phyloP scores from a whole-genome alignment of 2,113 vertebrate species.

The Odontophorus gujanensis region DNA sequence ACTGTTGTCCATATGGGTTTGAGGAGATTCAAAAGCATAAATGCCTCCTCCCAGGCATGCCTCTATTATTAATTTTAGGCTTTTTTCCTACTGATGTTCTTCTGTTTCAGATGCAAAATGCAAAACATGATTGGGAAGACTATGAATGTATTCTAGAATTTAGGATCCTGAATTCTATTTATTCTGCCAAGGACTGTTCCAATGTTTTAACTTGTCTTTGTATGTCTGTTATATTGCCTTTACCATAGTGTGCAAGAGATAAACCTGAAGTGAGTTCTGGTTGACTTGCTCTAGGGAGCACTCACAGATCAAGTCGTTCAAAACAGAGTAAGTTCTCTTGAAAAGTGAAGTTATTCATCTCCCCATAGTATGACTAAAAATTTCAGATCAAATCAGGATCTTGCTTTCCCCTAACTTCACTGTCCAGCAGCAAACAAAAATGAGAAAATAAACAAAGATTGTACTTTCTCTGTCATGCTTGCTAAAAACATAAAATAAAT shows the following conservation, averaged over 20 bases:
- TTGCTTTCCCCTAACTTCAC: background rate
- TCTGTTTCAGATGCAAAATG: background rate
- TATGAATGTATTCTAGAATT: background rate
- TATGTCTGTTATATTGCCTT: background rate
- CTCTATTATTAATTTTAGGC: background rate
- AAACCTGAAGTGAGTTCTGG: background rate
- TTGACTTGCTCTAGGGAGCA: background rate
- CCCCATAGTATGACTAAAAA: background rate
- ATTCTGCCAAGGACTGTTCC: background rate
- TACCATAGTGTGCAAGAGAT: background rate
- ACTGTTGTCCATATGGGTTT: accelerated
- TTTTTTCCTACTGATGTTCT: background rate
- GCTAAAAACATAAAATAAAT: background rate
- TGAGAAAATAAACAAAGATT: background rate
- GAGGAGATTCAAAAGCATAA: background rate
- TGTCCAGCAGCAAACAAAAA: background rate
- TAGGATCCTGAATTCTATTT: background rate
- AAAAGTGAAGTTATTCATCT: background rate
- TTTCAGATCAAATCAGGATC: background rate
- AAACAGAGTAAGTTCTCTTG: background rate
- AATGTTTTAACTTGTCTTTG: background rate
- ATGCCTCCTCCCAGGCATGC: background rate
- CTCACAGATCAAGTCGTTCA: background rate
- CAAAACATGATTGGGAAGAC: background rate
- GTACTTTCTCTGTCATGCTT: background rate